These are phyloP conservation scores for Folsomia candida DNA, from an alignment of 2,888 invertebrate genomes.

Conservation along the genomic window DNA sequence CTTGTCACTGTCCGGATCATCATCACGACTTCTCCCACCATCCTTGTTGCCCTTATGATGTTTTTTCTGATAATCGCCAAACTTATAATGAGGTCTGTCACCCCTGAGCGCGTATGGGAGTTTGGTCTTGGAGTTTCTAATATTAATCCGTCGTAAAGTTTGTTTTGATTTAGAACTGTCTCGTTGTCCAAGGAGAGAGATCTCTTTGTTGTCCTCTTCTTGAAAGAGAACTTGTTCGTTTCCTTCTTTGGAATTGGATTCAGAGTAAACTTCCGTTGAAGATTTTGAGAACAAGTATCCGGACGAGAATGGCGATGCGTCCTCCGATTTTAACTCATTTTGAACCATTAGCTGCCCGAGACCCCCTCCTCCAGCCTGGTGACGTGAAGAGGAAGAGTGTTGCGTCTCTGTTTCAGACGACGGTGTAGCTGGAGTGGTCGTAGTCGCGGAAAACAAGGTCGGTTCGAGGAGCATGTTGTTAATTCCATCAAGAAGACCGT, in stretches of 20 bases:
- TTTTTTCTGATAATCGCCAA: constrained; percentile 12
- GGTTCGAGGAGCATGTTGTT: neutral
- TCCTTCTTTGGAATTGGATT: neutral
- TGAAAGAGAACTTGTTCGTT: neutral
- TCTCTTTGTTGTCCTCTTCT: constrained; percentile 1
- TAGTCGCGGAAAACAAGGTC: neutral
- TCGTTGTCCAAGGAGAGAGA: neutral
- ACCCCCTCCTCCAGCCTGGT: neutral
- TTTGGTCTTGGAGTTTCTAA: constrained; percentile 29
- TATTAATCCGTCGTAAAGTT: neutral
- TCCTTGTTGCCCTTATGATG: neutral
- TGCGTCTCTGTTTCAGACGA: constrained; percentile 15
- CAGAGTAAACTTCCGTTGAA: neutral
- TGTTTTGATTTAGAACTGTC: neutral
- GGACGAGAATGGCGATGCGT: neutral
- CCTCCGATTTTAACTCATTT: neutral
- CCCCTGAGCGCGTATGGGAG: constrained; percentile 34
- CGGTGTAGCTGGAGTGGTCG: neutral
- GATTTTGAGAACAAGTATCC: neutral
- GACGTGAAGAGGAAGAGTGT: neutral
- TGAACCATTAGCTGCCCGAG: constrained; percentile 14
- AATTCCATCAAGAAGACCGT: neutral
- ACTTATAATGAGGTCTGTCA: constrained; percentile 39
- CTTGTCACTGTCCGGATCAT: neutral
- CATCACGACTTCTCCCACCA: neutral